A percentile compares a stretch with the other conserved stretches of the same genome.
phyloP scores from a whole-genome alignment of 2,113 vertebrate genomes.

The Scytalopus superciliaris region DNA sequence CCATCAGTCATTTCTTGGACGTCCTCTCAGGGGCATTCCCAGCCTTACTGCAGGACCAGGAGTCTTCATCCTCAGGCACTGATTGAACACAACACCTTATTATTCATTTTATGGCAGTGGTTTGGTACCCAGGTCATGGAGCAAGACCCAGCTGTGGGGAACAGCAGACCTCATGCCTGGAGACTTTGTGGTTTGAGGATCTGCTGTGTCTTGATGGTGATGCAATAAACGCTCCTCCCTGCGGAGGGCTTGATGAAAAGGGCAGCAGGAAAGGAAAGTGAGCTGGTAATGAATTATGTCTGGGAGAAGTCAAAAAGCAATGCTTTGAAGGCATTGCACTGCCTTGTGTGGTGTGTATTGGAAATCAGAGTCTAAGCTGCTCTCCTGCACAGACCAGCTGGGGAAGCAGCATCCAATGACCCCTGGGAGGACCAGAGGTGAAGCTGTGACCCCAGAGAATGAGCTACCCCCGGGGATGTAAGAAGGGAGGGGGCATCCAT shows the following conservation, averaged over 20 bases:
- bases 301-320: background rate
- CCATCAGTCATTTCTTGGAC: background rate
- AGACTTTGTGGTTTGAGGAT: background rate
- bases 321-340: background rate
- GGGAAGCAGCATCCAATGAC: background rate
- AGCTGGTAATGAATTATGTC: background rate
- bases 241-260: background rate
- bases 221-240: background rate
- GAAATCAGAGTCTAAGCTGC: background rate
- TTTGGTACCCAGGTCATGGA: background rate
- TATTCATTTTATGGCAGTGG: background rate
- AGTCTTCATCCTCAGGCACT: background rate
- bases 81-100: background rate
- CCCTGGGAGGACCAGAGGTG: background rate
- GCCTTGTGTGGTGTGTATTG: background rate
- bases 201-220: background rate
- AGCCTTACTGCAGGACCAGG: rapidly evolving
- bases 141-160: background rate
- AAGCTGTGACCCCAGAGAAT: background rate
- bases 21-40: background rate
- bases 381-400: background rate
- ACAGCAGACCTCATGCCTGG: background rate
- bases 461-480: background rate
- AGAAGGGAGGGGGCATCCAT: background rate
- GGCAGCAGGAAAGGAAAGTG: background rate